Percentiles rank a stretch among this genome's conserved stretches.
These are phyloP conservation scores for Gryon sp. DNA, from an alignment of 1,140 invertebrate genomes.

Conservation along the genomic window DNA sequence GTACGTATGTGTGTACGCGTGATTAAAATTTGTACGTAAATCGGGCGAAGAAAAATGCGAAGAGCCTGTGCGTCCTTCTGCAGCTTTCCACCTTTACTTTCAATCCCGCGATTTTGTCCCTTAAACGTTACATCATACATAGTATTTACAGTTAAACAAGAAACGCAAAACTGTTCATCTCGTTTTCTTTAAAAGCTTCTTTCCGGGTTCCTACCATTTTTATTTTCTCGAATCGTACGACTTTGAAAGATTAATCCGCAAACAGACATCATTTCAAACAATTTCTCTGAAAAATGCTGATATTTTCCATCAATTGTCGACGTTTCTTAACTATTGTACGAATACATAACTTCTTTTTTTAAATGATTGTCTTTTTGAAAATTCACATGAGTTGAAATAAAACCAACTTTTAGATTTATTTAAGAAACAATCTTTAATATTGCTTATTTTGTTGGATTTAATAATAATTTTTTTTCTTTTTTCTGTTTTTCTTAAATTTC, in stretches of 20 bases:
- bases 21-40: slow-evolving; percentile 28
- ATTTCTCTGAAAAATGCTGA: background rate
- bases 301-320: slow-evolving; percentile 13
- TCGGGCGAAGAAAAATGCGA: slow-evolving; percentile 35
- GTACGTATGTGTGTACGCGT: slow-evolving; percentile 26
- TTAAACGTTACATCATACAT: slow-evolving; percentile 46
- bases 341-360: too few species aligned
- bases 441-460: too few species aligned
- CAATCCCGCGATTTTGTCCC: slow-evolving; percentile 21
- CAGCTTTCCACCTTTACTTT: slow-evolving; percentile 11
- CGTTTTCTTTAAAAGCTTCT: slow-evolving; percentile 35
- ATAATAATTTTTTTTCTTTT: too few species aligned
- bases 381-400: too few species aligned
- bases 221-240: slow-evolving; percentile 2
- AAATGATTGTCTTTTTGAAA: too few species aligned
- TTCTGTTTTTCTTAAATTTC: too few species aligned
- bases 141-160: slow-evolving; percentile 70
- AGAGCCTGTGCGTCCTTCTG: slow-evolving; percentile 22
- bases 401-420: too few species aligned
- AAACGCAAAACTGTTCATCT: slow-evolving; percentile 46
- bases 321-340: too few species aligned
- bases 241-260: slow-evolving; percentile 1
- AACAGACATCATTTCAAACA: too few species aligned
- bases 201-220: background rate
- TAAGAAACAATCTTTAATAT: too few species aligned